A percentile compares a stretch with the other conserved stretches of the same genome.
Conservation (phyloP, 2,797 vertebrate genomes). For the Borostomias antarcticus region DNA sequence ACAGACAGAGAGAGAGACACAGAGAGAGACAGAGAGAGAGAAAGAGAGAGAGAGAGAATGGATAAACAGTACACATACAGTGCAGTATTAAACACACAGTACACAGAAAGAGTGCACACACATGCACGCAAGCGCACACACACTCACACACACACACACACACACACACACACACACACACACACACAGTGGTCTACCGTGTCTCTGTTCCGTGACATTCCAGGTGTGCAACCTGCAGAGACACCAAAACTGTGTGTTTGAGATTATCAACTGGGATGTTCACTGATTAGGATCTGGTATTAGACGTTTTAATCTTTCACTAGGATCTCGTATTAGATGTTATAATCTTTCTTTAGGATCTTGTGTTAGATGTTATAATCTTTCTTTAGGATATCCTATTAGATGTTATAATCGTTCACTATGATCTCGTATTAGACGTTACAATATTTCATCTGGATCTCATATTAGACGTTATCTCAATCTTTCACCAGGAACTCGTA, state of each 20-base stretch:
- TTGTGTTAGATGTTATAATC: too few relatives aligned
- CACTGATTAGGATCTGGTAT: too few relatives aligned
- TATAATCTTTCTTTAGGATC: too few relatives aligned
- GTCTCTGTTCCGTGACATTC: constrained; percentile 52
- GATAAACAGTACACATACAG: background rate
- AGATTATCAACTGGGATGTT: too few relatives aligned
- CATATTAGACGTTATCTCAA: too few relatives aligned
- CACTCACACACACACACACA: background rate
- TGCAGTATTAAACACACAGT: background rate
- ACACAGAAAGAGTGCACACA: background rate
- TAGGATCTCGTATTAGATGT: too few relatives aligned
- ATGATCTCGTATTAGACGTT: too few relatives aligned
- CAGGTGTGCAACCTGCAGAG: constrained; percentile 53
- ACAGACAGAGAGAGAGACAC: background rate
- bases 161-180: constrained; percentile 9
- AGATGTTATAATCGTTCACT: too few relatives aligned
- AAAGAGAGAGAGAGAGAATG: background rate
- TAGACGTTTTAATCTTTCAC: too few relatives aligned
- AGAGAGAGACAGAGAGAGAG: constrained; percentile 1
- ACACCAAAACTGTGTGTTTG: constrained; percentile 20
- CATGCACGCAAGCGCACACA: background rate
- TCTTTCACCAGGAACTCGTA: background rate
- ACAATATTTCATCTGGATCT: too few relatives aligned
- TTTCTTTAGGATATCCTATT: too few relatives aligned
- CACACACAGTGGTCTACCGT: constrained; percentile 50